Base-by-base conservation (phyloP, 1,140 invertebrate genomes). In the Hesperophylax magnus region DNA sequence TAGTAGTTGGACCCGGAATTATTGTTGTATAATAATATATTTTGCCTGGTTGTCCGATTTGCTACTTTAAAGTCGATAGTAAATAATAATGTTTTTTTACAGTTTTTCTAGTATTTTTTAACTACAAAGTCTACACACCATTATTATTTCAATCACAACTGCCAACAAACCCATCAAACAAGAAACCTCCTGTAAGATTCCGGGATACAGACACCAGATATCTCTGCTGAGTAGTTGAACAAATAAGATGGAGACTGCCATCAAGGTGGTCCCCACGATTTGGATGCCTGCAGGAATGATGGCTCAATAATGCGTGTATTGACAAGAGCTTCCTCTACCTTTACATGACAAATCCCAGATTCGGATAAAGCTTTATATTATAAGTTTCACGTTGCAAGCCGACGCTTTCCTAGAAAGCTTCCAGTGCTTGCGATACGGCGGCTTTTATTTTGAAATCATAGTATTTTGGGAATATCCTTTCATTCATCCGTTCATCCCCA, bases 221-320 rank as follows among this genome's bases (percentile, higher is more conserved):
- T 11, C 20, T 18, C n/a, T 58, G 56, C 56, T 58, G 24, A 31
- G 63, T 18, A 52, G 39, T 39, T 71, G 67, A 71, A 71, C 67
- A 47, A 71, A 71, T 71, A 71, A 71, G 31, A 67, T 34, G 63
- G 27, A 72, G 18, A 24, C 20, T 67, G 11, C 65, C 31, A 67
- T 67, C 80, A 47, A 17, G 81, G 81, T 82, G 81, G 81, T 82
- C 81, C 56, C 39, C 39, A 47, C 9, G 11, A 14, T 11, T 47
- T 34, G 11, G 0, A 47, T 47, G 61, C 56, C n/a, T 60, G 20
- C 17, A 11, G 20, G 71, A 60, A 77, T 71, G 81, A 80, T 78
- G 78, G 14, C 52, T 78, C 81, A 72, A 82, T 80, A 82, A 80
- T 80, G 67, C 65, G 56, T 82, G 81, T 82, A 82, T 82, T 82